Evolutionary conservation across 1,140 invertebrate species (phyloP).

Genomic region (Caenorhabditis tropicalis): DNA sequence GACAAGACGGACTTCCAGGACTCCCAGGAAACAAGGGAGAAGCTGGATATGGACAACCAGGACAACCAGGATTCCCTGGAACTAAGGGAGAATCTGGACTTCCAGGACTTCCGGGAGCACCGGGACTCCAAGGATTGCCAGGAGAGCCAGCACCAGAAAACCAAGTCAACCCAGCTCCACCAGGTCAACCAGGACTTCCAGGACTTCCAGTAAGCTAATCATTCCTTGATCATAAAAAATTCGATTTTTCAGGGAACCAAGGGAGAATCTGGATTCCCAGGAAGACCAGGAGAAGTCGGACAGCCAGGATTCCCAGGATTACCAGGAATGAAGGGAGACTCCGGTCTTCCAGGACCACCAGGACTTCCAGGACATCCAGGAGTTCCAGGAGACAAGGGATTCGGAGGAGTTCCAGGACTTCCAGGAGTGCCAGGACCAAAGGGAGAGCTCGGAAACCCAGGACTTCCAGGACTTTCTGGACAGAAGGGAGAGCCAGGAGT

Average conservation of each 20-base stretch:
- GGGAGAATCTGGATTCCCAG: conserved; percentile 68
- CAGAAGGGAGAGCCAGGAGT: conserved; percentile 71
- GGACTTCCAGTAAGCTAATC: conserved; percentile 52
- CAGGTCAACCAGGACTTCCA: conserved; percentile 59
- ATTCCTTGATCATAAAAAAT: no score
- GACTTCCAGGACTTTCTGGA: conserved; percentile 62
- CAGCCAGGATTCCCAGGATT: conserved; percentile 61
- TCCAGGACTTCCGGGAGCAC: conserved; percentile 60
- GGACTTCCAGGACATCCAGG: conserved; percentile 60
- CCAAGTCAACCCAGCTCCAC: conserved; percentile 57
- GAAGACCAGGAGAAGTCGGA: conserved; percentile 66
- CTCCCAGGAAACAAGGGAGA: conserved; percentile 72
- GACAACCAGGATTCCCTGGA: conserved; percentile 65
- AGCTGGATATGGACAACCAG: conserved; percentile 67
- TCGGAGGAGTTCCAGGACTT: conserved; percentile 63
- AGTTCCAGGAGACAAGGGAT: conserved; percentile 58
- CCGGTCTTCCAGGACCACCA: conserved; percentile 65
- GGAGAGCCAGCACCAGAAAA: conserved; percentile 75
- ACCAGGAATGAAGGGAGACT: conserved; percentile 63
- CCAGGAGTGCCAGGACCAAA: conserved; percentile 65
- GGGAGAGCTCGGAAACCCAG: conserved; percentile 69
- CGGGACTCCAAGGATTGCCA: conserved; percentile 62
- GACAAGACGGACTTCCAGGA: conserved; percentile 69
- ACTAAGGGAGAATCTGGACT: conserved; percentile 58
- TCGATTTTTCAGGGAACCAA: conserved; percentile 54